Evolutionary conservation across 2,113 vertebrate species (phyloP).

Genomic region (Oostethus manadensis): DNA sequence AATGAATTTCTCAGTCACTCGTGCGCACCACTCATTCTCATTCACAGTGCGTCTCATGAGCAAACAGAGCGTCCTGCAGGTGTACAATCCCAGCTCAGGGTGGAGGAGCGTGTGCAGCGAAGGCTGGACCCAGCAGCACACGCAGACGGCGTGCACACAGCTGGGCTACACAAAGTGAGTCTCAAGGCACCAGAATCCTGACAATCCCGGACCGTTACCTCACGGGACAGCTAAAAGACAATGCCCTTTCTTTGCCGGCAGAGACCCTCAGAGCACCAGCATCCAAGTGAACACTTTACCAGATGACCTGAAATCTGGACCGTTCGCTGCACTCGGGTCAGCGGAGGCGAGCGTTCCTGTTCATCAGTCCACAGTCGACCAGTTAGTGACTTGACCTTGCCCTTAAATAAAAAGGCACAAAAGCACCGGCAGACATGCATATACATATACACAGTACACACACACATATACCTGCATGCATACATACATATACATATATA

Average conservation of each 20-base stretch:
- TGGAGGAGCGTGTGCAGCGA: conserved; percentile 82
- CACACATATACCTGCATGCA: too few species aligned
- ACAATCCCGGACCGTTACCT: neutral
- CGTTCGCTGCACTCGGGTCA: conserved; percentile 43
- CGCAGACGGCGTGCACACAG: conserved; percentile 74
- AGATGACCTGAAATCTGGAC: conserved; percentile 32
- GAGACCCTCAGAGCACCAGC: conserved; percentile 33
- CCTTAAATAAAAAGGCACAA: neutral
- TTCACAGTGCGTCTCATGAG: conserved; percentile 66
- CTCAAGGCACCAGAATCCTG: neutral
- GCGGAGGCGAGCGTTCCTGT: conserved; percentile 23
- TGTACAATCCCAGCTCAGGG: conserved; percentile 48
- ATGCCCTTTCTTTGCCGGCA: conserved; percentile 15
- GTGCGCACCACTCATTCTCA: neutral
- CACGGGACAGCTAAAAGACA: neutral
- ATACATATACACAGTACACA: too few species aligned
- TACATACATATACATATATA: too few species aligned
- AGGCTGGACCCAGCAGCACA: conserved; percentile 70
- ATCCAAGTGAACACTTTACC: conserved; percentile 27
- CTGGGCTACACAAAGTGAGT: conserved; percentile 83
- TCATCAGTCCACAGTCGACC: conserved; percentile 41
- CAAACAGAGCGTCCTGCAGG: conserved; percentile 74
- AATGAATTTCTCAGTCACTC: conserved; percentile 1
- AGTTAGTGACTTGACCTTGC: conserved; percentile 39
- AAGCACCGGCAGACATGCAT: neutral